Evolutionary conservation across 2,888 invertebrate genomes (phyloP).

Genomic region (Lutraria lutraria): DNA sequence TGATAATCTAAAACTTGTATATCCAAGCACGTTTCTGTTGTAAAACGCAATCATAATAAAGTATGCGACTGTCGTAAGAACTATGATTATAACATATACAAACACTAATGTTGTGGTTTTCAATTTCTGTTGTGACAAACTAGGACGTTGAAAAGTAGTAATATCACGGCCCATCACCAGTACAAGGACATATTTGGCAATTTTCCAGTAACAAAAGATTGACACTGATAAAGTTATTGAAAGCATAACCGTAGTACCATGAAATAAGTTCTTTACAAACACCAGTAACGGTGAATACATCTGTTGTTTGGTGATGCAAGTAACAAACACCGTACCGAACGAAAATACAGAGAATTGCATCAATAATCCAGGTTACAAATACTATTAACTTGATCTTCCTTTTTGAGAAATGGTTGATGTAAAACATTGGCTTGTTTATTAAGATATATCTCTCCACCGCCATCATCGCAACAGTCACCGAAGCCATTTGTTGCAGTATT

Average conservation of each 20-base stretch:
- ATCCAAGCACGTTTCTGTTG: neutral
- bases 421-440: constrained; percentile 30
- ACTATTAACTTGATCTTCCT: neutral
- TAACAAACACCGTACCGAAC: constrained; percentile 28
- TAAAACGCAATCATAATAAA: neutral
- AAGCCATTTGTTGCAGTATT: neutral
- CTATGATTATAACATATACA: neutral
- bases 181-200: neutral
- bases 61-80: neutral
- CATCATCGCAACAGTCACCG: neutral
- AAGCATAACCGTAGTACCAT: neutral
- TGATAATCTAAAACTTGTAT: neutral
- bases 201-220: neutral
- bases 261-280: neutral
- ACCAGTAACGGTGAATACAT: neutral
- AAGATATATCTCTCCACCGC: constrained; percentile 21
- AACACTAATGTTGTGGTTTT: constrained; percentile 8
- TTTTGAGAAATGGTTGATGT: neutral
- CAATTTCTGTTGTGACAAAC: neutral
- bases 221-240: neutral
- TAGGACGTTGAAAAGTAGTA: neutral
- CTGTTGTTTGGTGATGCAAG: neutral
- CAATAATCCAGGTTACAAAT: neutral
- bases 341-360: neutral
- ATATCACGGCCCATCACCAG: neutral